phyloP scores from a whole-genome alignment of 2,888 invertebrate genomes.

The Quadriops clusia region DNA sequence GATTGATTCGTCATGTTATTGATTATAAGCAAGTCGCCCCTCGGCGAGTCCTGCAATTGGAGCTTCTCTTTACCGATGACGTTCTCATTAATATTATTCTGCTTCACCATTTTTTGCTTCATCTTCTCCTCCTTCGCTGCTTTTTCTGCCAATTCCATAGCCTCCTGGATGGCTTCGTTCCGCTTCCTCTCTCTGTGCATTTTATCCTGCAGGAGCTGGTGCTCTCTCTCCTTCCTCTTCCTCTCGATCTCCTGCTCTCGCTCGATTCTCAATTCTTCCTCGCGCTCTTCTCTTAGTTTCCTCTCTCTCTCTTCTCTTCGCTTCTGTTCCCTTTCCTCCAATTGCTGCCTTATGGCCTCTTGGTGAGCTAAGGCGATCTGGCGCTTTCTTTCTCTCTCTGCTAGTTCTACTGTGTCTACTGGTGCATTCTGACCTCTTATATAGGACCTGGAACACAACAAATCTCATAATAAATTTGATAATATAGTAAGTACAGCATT shows the following conservation, averaged over 20 bases:
- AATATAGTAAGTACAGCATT: no score
- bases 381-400: constrained; percentile 70
- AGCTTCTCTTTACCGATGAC: constrained; percentile 29
- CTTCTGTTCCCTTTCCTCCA: constrained; percentile 68
- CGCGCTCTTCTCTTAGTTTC: constrained; percentile 61
- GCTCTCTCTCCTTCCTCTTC: constrained; percentile 60
- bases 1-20: background rate
- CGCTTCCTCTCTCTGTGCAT: constrained; percentile 60
- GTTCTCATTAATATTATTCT: constrained; percentile 34
- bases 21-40: constrained; percentile 7
- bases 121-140: constrained; percentile 46
- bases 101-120: constrained; percentile 25
- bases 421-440: constrained; percentile 79
- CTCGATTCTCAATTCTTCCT: constrained; percentile 67
- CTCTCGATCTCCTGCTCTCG: constrained; percentile 61
- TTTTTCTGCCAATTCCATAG: constrained; percentile 57
- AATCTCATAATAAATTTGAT: no score
- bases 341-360: constrained; percentile 70
- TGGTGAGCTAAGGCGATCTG: constrained; percentile 79
- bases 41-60: constrained; percentile 12
- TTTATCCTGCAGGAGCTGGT: constrained; percentile 51
- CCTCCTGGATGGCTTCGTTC: constrained; percentile 62
- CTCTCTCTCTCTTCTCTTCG: constrained; percentile 66
- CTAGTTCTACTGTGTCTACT: constrained; percentile 64
- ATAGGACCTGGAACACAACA: constrained; percentile 45